A percentile compares a stretch with the other conserved stretches of the same genome.
Conservation (phyloP, 2,113 vertebrate genomes). For the Cathartes aura region DNA sequence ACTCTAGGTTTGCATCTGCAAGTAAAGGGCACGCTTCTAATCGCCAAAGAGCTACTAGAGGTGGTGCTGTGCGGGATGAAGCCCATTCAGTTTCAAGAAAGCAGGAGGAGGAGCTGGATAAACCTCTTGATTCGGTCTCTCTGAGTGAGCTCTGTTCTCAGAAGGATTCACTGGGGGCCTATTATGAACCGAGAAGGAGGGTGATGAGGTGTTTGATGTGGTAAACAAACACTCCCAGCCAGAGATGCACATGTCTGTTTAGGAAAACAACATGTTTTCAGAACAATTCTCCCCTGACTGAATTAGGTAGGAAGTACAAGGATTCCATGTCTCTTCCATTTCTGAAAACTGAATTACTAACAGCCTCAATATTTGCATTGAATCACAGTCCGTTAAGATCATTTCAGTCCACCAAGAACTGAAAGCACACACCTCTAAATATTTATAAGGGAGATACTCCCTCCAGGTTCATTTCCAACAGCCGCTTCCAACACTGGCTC, state of each 20-base stretch:
- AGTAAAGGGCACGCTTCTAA: not conserved
- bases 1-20: not conserved
- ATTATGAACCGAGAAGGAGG: not conserved
- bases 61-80: not conserved
- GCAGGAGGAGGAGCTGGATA: not conserved
- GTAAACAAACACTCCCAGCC: not conserved
- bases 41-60: not conserved
- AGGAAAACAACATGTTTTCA: not conserved
- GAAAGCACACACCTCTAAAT: not conserved
- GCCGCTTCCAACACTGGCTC: not conserved
- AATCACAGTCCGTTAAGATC: not conserved
- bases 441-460: constrained; percentile 21
- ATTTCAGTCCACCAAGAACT: not conserved
- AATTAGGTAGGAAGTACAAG: not conserved
- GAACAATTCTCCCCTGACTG: not conserved
- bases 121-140: not conserved
- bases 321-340: not conserved
- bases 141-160: not conserved
- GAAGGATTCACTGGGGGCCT: not conserved
- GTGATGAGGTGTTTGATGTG: not conserved
- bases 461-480: constrained; percentile 6
- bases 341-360: not conserved
- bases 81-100: not conserved
- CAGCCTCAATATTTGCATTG: not conserved
- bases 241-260: not conserved